Conservation (phyloP, 1,140 invertebrate species). For the Lysiphlebus fabarum region DNA sequence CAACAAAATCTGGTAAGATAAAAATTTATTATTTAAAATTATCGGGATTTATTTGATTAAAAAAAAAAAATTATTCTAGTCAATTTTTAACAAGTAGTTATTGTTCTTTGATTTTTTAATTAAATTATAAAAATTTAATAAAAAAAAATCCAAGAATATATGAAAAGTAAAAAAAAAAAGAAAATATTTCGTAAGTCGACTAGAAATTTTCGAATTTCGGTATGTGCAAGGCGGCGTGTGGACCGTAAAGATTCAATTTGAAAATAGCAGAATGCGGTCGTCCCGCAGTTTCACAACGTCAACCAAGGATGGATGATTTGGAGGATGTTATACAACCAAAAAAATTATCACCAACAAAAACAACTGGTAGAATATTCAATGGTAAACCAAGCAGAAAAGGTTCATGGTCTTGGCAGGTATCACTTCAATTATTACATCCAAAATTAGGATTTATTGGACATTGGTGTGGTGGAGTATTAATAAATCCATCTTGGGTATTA, state of each 20-base stretch:
- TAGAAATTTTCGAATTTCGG: too few species aligned
- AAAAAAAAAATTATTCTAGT: background rate
- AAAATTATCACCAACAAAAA: conserved; percentile 37
- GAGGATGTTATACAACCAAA: background rate
- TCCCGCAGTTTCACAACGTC: conserved; percentile 49
- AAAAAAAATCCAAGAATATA: background rate
- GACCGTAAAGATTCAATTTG: conserved; percentile 33
- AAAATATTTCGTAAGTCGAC: background rate
- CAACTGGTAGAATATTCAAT: conserved; percentile 70
- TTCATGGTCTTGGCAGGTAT: conserved; percentile 88
- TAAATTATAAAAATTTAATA: too few species aligned
- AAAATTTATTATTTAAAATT: background rate
- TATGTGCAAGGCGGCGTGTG: background rate
- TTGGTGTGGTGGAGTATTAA: conserved; percentile 89
- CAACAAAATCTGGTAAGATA: conserved; percentile 6
- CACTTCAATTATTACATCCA: conserved; percentile 81
- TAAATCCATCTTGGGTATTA: conserved; percentile 78
- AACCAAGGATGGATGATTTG: conserved; percentile 34
- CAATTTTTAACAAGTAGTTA: background rate
- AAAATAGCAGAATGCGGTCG: conserved; percentile 52
- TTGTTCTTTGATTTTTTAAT: too few species aligned
- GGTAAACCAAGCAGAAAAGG: conserved; percentile 73
- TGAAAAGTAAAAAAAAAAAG: background rate
- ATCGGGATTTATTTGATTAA: background rate
- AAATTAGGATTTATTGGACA: conserved; percentile 85